A percentile compares a stretch with the other conserved stretches of the same genome.
These are phyloP conservation scores for Thera obeliscata DNA, from an alignment of 2,888 invertebrate species.

Conservation along the genomic window DNA sequence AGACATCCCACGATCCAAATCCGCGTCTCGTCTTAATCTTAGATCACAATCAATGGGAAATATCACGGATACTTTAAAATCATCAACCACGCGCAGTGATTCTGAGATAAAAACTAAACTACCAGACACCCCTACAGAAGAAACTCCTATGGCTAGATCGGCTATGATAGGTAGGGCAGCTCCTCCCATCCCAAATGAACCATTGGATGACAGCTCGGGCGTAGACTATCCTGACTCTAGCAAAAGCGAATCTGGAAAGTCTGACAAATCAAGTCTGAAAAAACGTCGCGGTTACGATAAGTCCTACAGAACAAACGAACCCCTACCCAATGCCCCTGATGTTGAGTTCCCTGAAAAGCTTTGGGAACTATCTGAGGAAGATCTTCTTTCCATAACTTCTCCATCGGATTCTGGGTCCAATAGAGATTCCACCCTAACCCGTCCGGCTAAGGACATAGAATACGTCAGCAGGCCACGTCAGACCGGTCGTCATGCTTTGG, in stretches of 20 bases:
- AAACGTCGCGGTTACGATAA: constrained; percentile 91
- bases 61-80: constrained; percentile 79
- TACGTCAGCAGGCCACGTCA: constrained; percentile 85
- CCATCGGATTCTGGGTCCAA: constrained; percentile 86
- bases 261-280: constrained; percentile 80
- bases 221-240: constrained; percentile 82
- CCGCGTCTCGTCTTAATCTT: constrained; percentile 84
- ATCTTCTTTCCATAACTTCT: constrained; percentile 81
- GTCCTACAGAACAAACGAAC: constrained; percentile 93
- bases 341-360: constrained; percentile 92
- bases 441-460: constrained; percentile 86
- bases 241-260: constrained; percentile 79
- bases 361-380: constrained; percentile 90
- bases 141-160: constrained; percentile 57
- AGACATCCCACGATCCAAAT: constrained; percentile 83
- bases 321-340: constrained; percentile 89
- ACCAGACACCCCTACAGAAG: constrained; percentile 71
- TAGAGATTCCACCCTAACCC: constrained; percentile 80
- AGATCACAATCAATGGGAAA: constrained; percentile 82
- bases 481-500: constrained; percentile 83
- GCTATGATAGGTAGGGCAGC: constrained; percentile 61
- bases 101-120: constrained; percentile 68
- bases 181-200: constrained; percentile 59
- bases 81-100: constrained; percentile 70
- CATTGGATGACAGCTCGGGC: constrained; percentile 77